phyloP scores from a whole-genome alignment of 2,113 vertebrate genomes.

The Casuarius casuarius region DNA sequence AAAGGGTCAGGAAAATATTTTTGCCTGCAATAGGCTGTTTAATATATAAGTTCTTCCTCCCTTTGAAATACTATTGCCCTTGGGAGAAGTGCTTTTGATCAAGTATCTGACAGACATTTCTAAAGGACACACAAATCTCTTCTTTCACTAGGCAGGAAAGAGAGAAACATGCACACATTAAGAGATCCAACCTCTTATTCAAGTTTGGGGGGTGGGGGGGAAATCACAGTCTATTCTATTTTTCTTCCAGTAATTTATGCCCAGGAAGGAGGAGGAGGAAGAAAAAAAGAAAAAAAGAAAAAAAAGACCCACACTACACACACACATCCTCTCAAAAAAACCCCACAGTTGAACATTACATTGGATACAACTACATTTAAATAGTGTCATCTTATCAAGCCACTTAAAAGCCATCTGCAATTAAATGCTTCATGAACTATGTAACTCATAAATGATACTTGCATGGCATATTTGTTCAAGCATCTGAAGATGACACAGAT shows the following conservation, averaged over 20 bases:
- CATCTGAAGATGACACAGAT: neutral
- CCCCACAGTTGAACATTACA: neutral
- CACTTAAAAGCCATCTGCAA: neutral
- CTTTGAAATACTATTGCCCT: neutral
- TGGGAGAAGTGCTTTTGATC: neutral
- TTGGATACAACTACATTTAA: neutral
- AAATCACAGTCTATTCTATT: no score
- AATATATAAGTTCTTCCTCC: neutral
- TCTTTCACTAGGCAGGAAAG: rapidly evolving
- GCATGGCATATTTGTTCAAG: neutral
- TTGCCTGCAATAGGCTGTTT: neutral
- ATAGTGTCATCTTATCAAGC: neutral
- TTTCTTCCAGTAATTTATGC: neutral
- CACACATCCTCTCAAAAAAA: no score
- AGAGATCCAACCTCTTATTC: neutral
- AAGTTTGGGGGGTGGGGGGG: neutral
- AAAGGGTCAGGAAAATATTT: neutral
- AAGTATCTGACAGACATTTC: neutral
- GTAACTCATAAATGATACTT: neutral
- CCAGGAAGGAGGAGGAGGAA: no score
- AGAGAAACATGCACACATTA: neutral
- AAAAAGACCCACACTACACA: no score
- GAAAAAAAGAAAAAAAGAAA: neutral
- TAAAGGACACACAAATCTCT: neutral
- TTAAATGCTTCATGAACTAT: neutral